Conservation (phyloP, 1,140 invertebrate species). For the Octopus sinensis region DNA sequence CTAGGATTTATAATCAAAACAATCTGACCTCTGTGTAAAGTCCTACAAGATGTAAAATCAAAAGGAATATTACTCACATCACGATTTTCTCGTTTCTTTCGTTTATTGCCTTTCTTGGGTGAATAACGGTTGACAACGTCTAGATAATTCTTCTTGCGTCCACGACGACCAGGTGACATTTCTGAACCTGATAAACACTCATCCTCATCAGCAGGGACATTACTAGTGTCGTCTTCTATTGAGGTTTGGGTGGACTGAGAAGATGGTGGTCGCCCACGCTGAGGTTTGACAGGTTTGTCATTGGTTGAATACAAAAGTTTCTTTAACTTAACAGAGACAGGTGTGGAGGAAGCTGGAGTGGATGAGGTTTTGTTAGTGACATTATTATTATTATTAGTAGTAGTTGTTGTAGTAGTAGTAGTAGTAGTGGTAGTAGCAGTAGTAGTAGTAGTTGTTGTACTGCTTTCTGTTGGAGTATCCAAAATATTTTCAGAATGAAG, state of each 20-base stretch:
- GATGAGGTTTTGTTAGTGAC: too few species aligned
- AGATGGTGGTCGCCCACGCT: background rate
- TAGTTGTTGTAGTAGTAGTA: too few species aligned
- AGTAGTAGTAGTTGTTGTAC: too few species aligned
- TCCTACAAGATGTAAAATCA: too few species aligned
- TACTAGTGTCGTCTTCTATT: background rate
- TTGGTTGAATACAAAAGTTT: background rate
- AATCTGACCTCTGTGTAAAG: too few species aligned
- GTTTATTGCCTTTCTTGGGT: background rate
- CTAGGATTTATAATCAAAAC: too few species aligned
- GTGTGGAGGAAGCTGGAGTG: background rate
- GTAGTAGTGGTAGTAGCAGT: too few species aligned
- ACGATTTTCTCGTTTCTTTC: constrained; percentile 11
- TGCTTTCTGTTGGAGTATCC: too few species aligned
- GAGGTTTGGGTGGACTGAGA: background rate
- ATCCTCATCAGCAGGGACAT: background rate
- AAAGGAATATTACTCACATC: constrained; percentile 4
- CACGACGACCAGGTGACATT: background rate
- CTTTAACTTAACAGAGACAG: background rate
- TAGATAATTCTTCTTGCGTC: background rate
- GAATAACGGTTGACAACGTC: background rate
- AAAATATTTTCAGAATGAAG: too few species aligned
- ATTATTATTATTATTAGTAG: too few species aligned
- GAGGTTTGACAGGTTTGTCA: background rate
- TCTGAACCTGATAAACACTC: background rate